Base-by-base conservation (phyloP, 2,888 invertebrate genomes). In the Chymomyza fuscimana region DNA sequence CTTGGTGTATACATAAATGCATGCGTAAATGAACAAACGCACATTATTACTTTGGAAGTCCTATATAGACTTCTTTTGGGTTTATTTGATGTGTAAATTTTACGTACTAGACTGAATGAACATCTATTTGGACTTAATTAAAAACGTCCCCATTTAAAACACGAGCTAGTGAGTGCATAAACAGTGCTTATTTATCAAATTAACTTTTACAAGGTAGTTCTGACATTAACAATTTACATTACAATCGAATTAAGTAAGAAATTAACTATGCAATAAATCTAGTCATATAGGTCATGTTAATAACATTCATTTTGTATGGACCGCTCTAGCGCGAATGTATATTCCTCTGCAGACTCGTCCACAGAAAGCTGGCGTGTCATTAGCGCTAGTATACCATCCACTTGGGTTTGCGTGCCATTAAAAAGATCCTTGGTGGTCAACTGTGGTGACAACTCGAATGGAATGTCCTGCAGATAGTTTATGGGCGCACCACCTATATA, bases 401-500 rank as follows among this genome's bases (percentile, higher is more conserved):
- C 89, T 71, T 91, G 88, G 65, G 82, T 77, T 60, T 91, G 91
- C 0, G 88, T 84, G 9, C 85, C 73, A 68, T 83, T 87, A n/a
- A 79, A 84, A 7, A 74, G 72, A 15, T 76, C 84, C 72, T 90
- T 90, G 19, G 72, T 76, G 22, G 81, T 71, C 50, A 91, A 59
- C 5, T 86, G 89, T 0, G 91, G 90, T 10, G 91, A 86, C 29
- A 91, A 67, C 60, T 88, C 82, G 60, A 91, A 91, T 5, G 91
- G 91, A 59, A 91, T 88, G 66, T 89, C 91, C 68, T 91, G 86
- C 46, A 91, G 74, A 71, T 91, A 91, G 36, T 87, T 82, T 19
- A 87, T 78, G 32, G 87, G 90, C 5, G 72, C 64, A 59, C n/a
- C 36, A 12, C 50, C 50, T 3, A 22, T 25, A 4, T 7, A 0